A percentile compares a stretch with the other conserved stretches of the same genome.
Evolutionary conservation across 1,140 invertebrate species (phyloP).

Genomic region (Phortica variegata): DNA sequence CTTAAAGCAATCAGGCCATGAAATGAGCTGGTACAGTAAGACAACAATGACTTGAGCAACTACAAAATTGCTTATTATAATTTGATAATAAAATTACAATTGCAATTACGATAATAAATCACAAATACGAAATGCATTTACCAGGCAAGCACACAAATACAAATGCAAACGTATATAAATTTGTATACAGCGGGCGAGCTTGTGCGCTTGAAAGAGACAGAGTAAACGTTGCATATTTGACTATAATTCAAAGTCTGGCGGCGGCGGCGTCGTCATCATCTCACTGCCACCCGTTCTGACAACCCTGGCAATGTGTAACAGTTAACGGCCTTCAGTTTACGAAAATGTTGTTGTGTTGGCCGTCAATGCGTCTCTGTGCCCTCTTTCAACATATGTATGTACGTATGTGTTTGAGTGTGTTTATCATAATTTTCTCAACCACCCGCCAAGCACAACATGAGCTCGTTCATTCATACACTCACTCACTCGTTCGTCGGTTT

Average conservation of each 20-base stretch:
- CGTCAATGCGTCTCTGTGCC: background rate
- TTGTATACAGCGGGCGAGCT: too few species aligned
- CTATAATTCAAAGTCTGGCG: too few species aligned
- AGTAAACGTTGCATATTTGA: too few species aligned
- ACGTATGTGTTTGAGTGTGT: conserved; percentile 8
- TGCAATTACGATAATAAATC: conserved; percentile 17
- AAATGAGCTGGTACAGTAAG: too few species aligned
- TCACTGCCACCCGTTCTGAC: background rate
- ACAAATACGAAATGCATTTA: conserved; percentile 2
- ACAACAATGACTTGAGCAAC: too few species aligned
- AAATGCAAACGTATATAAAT: background rate
- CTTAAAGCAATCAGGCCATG: background rate
- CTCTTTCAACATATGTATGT: background rate
- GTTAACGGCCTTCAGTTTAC: conserved; percentile 7
- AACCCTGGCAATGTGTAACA: conserved; percentile 18
- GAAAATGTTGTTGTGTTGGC: conserved; percentile 4
- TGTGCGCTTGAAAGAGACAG: too few species aligned
- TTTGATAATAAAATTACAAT: conserved; percentile 25
- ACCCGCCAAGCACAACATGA: conserved; percentile 25
- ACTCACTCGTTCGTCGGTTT: background rate
- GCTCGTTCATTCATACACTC: conserved; percentile 9
- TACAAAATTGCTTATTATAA: conserved; percentile 9
- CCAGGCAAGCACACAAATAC: background rate
- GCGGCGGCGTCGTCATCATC: too few species aligned
- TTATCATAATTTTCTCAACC: conserved; percentile 38